phyloP scores from a whole-genome alignment of 2,888 invertebrate species.

The Idaea straminata region DNA sequence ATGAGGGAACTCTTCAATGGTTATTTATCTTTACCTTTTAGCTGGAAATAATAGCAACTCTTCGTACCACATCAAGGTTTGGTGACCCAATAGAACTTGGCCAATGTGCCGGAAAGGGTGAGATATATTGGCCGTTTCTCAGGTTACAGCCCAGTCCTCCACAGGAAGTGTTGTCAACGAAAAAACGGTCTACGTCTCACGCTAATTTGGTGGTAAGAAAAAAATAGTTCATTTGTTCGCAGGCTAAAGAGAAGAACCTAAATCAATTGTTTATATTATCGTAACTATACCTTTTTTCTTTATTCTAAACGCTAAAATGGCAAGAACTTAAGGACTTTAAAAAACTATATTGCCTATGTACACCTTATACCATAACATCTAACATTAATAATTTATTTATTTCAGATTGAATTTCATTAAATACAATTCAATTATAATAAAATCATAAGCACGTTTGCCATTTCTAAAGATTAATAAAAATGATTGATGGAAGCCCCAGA shows the following conservation, averaged over 20 bases:
- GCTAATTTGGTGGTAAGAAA: slow-evolving; percentile 27
- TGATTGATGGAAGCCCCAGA: too few relatives aligned
- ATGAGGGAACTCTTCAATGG: slow-evolving; percentile 6
- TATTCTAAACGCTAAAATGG: too few relatives aligned
- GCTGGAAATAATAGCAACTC: slow-evolving; percentile 61
- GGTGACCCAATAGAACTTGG: slow-evolving; percentile 40
- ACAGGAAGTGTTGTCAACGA: slow-evolving; percentile 8
- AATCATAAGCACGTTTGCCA: too few relatives aligned
- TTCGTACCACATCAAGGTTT: slow-evolving; percentile 31
- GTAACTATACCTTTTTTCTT: too few relatives aligned
- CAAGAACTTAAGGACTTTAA: too few relatives aligned
- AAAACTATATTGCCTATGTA: too few relatives aligned
- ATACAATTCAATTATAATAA: too few relatives aligned
- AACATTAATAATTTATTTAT: too few relatives aligned
- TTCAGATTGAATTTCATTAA: too few relatives aligned
- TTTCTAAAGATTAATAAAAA: too few relatives aligned
- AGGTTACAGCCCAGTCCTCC: slow-evolving; percentile 37
- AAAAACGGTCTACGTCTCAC: slow-evolving; percentile 36
- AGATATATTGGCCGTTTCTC: slow-evolving; percentile 67
- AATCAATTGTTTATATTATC: neutral
- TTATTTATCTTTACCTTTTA: slow-evolving; percentile 24
- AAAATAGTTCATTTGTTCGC: neutral
- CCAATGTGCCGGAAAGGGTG: slow-evolving; percentile 55
- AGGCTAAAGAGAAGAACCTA: neutral
- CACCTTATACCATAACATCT: too few relatives aligned